Evolutionary conservation across 2,113 vertebrate species (phyloP).

Genomic region (Excalfactoria chinensis): DNA sequence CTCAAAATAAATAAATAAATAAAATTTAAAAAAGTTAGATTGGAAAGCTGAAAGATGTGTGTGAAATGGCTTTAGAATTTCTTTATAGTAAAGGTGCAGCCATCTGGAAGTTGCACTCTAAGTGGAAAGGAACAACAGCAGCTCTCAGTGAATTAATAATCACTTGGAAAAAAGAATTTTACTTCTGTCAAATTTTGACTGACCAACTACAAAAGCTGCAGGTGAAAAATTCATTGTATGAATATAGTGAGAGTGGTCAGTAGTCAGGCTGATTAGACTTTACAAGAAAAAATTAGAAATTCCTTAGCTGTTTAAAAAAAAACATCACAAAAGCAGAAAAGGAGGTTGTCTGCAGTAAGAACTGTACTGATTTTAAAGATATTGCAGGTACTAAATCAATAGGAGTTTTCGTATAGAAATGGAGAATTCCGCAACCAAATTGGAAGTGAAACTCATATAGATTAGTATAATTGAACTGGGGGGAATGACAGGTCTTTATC

Average conservation of each 20-base stretch:
- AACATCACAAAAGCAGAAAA: not conserved
- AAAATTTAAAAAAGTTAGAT: accelerated
- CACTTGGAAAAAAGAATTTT: not conserved
- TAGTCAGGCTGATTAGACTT: not conserved
- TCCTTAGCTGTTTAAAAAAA: not conserved
- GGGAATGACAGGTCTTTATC: not conserved
- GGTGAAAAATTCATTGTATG: not conserved
- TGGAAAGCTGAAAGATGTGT: not conserved
- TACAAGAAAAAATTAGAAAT: not conserved
- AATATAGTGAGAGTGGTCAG: not conserved
- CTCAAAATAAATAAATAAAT: not conserved
- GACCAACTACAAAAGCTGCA: not conserved
- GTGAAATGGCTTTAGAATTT: not conserved
- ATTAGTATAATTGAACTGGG: not conserved
- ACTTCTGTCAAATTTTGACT: not conserved
- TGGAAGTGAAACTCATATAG: not conserved
- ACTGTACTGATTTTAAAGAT: not conserved
- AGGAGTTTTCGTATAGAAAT: not conserved
- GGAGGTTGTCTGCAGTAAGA: not conserved
- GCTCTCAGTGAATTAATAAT: not conserved
- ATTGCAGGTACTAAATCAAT: not conserved
- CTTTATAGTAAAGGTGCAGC: not conserved
- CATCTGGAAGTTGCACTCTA: not conserved
- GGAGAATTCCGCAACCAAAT: not conserved
- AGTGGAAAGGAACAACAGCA: not conserved